phyloP scores from a whole-genome alignment of 1,140 invertebrate species.

The Scaptomyza hsui region DNA sequence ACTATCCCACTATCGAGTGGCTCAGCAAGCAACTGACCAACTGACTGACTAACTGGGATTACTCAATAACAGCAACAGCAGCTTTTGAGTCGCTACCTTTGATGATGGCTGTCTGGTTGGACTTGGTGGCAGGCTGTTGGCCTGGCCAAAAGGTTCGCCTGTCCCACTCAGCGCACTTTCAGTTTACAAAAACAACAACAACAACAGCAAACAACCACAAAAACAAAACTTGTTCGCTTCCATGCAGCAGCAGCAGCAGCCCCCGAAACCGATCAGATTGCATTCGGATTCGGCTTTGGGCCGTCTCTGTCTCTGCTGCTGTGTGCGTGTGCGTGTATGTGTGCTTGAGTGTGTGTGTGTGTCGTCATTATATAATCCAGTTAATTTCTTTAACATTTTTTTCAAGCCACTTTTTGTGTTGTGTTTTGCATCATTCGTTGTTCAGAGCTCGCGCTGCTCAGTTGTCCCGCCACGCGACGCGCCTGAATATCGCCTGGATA shows the following conservation, averaged over 20 bases:
- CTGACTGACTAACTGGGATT: constrained; percentile 53
- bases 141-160: constrained; percentile 67
- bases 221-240: constrained; percentile 65
- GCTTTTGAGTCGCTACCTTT: constrained; percentile 58
- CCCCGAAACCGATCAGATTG: constrained; percentile 67
- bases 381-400: constrained; percentile 81
- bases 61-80: constrained; percentile 37
- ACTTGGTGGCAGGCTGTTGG: constrained; percentile 28
- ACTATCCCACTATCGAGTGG: constrained; percentile 32
- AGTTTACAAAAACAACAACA: constrained; percentile 50
- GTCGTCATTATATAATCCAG: constrained; percentile 77
- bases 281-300: constrained; percentile 57
- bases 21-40: constrained; percentile 24
- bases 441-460: constrained; percentile 64
- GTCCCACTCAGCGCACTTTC: constrained; percentile 62
- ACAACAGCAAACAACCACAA: constrained; percentile 36
- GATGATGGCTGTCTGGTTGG: constrained; percentile 49
- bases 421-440: constrained; percentile 73
- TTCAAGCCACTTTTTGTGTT: constrained; percentile 54
- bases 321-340: neutral
- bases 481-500: constrained; percentile 16
- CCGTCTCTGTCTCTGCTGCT: constrained; percentile 23
- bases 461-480: constrained; percentile 46
- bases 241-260: constrained; percentile 53
- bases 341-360: constrained; percentile 25